Evolutionary conservation across 2,797 vertebrate species (phyloP), one percentile per base, ranked within the genome.

Genomic region (Rhabdomys pumilio): DNA sequence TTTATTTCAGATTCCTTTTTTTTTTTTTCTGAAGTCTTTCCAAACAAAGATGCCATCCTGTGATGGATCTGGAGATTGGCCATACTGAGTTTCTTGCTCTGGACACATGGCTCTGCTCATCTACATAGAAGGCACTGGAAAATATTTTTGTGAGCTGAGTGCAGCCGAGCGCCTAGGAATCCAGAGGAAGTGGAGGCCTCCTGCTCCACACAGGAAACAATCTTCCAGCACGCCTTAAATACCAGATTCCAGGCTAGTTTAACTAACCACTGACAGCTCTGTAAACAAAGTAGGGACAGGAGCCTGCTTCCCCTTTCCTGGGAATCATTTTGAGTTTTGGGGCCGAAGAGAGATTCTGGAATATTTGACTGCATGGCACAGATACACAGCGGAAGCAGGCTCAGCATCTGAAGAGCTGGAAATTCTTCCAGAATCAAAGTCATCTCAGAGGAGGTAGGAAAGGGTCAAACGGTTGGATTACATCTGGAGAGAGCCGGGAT

Each of bases 181-280:
- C 98, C 98, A 98, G 98, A 99, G 98, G 99, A 99, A 99, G 98
- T 97, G 95, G 98, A 98, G 98, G 98, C 98, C 98, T 98, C 98
- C 98, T 94, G 97, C 98, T 96, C 98, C 97, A 96, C 98, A 98
- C 99, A 99, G 99, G 99, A 99, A 99, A 94, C 98, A 98, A 98
- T 99, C 98, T 98, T 91, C 96, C 97, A 98, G 98, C 98, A 98
- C 98, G 98, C 98, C 98, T 98, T 98, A 98, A 98, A 99, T 98
- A 98, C 98, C 98, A 98, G 98, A 99, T 99, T 98, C 98, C 97
- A 98, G 98, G 98, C 98, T 96, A 98, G 98, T 99, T 99, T 99
- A 98, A 98, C 99, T 99, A 98, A 99, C 98, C 99, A 99, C 98
- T 99, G 99, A 99, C 99, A 99, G 99, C 98, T 99, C 98, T 98